phyloP scores from a whole-genome alignment of 1,140 invertebrate genomes.

The Reticulitermes speratus region DNA sequence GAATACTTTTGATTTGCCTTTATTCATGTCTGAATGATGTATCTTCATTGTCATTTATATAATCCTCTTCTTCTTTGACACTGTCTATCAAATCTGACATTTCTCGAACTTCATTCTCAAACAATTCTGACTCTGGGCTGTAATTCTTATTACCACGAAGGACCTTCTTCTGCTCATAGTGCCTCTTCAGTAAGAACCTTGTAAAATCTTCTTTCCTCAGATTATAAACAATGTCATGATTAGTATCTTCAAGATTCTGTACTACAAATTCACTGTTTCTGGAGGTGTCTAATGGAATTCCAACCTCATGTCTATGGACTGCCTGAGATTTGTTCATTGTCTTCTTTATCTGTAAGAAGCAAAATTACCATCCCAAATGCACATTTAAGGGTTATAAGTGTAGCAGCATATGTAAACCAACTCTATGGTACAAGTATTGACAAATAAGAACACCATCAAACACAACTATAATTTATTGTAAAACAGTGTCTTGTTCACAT shows the following conservation, averaged over 20 bases:
- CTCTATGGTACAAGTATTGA: no score
- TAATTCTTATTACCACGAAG: neutral
- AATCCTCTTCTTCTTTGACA: neutral
- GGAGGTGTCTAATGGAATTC: neutral
- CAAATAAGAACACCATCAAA: no score
- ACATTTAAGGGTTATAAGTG: no score
- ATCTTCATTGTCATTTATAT: neutral
- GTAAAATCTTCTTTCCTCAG: neutral
- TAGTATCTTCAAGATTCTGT: neutral
- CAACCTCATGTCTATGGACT: neutral
- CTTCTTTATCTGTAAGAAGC: neutral
- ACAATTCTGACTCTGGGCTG: constrained; percentile 19
- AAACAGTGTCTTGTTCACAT: no score
- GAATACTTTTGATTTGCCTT: no score
- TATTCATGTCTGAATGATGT: neutral
- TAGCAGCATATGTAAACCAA: no score
- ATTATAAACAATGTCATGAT: neutral
- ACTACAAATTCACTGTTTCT: neutral
- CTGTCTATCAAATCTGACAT: neutral
- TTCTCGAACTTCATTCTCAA: neutral
- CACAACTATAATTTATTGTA: no score
- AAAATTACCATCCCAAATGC: no score
- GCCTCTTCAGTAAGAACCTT: neutral
- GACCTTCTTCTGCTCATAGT: neutral
- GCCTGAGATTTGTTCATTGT: constrained; percentile 16